phyloP scores from a whole-genome alignment of 2,113 vertebrate genomes.

The Indicator indicator region DNA sequence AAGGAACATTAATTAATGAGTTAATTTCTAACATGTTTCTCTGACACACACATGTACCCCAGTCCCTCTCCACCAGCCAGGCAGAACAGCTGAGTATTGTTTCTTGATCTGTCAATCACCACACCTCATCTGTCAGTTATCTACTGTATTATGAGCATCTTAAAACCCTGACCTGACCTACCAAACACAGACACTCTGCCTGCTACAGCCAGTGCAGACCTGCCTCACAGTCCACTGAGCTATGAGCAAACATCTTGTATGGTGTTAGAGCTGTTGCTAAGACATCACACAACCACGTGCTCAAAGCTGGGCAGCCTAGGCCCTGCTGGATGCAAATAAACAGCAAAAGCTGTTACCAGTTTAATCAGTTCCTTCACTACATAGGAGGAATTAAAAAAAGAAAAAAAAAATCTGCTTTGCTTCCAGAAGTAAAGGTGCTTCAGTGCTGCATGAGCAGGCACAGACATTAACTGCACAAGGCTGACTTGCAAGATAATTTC shows the following conservation, averaged over 20 bases:
- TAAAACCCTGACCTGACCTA: background rate
- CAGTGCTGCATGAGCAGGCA: background rate
- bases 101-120: background rate
- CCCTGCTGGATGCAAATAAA: background rate
- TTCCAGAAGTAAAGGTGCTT: background rate
- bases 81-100: background rate
- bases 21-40: background rate
- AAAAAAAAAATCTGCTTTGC: background rate
- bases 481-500: background rate
- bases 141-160: background rate
- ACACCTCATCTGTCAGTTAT: background rate
- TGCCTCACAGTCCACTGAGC: fast-evolving
- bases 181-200: background rate
- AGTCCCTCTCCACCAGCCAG: background rate
- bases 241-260: fast-evolving
- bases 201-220: background rate
- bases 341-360: background rate
- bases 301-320: background rate
- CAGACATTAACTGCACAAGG: background rate
- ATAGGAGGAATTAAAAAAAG: background rate
- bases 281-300: fast-evolving
- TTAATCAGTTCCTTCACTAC: background rate
- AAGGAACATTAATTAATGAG: background rate
- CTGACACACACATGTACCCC: background rate
- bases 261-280: background rate